A percentile compares a stretch with the other conserved stretches of the same genome.
These are phyloP conservation scores for Protonemura montana DNA, from an alignment of 2,888 invertebrate species.

Conservation along the genomic window DNA sequence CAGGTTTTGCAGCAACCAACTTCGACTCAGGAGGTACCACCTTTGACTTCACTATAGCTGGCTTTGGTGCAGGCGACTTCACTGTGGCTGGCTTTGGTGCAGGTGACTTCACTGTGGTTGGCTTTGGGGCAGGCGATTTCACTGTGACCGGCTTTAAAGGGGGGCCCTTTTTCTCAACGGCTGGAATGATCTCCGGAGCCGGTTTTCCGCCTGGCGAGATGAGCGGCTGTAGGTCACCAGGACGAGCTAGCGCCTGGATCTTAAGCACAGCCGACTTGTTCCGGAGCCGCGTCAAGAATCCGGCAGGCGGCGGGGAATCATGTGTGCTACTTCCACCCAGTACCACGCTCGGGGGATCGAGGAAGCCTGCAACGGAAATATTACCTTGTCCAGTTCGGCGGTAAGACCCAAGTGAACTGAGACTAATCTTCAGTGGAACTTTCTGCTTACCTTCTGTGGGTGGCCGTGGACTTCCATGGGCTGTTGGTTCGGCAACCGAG, in stretches of 20 bases:
- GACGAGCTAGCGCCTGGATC: constrained; percentile 44
- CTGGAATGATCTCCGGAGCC: background rate
- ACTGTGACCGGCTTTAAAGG: too few species aligned
- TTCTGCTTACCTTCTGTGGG: background rate
- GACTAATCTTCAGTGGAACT: too few species aligned
- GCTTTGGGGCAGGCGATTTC: background rate
- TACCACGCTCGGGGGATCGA: constrained; percentile 50
- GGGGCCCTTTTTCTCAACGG: background rate
- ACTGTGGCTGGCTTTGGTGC: background rate
- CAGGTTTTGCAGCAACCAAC: too few species aligned
- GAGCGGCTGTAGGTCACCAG: background rate
- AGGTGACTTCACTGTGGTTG: background rate
- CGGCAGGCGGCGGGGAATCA: constrained; percentile 44
- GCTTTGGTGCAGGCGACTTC: background rate
- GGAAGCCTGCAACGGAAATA: constrained; percentile 16
- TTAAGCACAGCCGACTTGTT: constrained; percentile 51
- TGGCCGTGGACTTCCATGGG: background rate
- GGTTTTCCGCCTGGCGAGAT: background rate
- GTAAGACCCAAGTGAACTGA: too few species aligned
- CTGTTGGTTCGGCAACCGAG: background rate
- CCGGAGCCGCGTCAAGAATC: constrained; percentile 51
- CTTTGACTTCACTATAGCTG: too few species aligned
- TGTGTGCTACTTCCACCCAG: constrained; percentile 48
- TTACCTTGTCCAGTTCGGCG: too few species aligned
- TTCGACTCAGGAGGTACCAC: too few species aligned